phyloP scores from a whole-genome alignment of 2,113 vertebrate genomes.

The Meriones unguiculatus region DNA sequence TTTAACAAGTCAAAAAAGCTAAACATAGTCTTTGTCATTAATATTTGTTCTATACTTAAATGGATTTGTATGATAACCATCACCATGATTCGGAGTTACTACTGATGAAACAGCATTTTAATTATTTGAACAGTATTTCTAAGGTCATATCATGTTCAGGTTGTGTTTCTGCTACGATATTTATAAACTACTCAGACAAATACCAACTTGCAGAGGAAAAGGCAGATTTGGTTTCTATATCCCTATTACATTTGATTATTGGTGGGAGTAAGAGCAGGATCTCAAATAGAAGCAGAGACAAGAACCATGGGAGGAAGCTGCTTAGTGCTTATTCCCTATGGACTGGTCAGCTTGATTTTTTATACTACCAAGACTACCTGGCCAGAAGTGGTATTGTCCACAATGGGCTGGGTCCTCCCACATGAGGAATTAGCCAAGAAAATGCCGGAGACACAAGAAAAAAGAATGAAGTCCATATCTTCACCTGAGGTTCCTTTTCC shows the following conservation, averaged over 20 bases:
- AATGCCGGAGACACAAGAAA: not conserved
- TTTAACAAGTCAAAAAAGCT: not conserved
- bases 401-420: not conserved
- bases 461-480: not conserved
- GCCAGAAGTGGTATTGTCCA: not conserved
- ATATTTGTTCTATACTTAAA: not conserved
- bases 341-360: not conserved
- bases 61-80: slow-evolving; percentile 15
- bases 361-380: not conserved
- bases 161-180: not conserved
- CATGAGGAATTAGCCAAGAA: not conserved
- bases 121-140: not conserved
- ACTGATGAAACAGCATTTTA: not conserved
- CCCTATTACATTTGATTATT: not conserved
- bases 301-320: not conserved
- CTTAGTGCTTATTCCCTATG: not conserved
- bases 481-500: not conserved
- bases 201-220: not conserved
- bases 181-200: not conserved
- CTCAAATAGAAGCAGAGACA: not conserved
- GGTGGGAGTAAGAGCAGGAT: not conserved
- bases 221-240: not conserved
- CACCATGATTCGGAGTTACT: not conserved
- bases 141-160: not conserved
- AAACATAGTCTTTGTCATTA: not conserved